Conservation (phyloP, 2,888 invertebrate genomes). For the Automeris io region DNA sequence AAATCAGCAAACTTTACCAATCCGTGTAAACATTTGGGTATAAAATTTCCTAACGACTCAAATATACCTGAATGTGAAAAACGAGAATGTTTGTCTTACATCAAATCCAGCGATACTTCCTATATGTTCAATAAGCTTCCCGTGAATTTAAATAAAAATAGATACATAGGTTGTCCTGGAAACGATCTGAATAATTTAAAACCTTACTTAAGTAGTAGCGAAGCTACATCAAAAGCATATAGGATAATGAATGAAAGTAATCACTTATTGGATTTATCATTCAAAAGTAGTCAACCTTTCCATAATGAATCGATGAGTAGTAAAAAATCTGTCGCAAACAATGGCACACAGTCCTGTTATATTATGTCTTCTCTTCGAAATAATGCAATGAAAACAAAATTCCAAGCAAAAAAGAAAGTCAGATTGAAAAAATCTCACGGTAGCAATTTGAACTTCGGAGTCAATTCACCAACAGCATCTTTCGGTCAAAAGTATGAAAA, state of each 20-base stretch:
- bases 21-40: constrained; percentile 24
- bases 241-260: constrained; percentile 26
- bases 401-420: constrained; percentile 25
- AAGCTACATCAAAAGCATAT: constrained; percentile 38
- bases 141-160: constrained; percentile 7
- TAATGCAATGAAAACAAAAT: constrained; percentile 18
- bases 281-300: constrained; percentile 26
- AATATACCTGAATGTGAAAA: constrained; percentile 15
- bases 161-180: constrained; percentile 10
- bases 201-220: constrained; percentile 36
- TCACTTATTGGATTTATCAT: constrained; percentile 28
- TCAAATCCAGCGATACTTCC: constrained; percentile 16
- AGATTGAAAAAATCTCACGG: constrained; percentile 19
- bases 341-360: constrained; percentile 39
- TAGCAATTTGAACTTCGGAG: constrained; percentile 11
- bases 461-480: constrained; percentile 11
- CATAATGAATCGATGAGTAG: constrained; percentile 13
- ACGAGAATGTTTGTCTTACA: constrained; percentile 22
- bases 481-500: constrained; percentile 19
- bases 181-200: constrained; percentile 28
- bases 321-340: constrained; percentile 19
- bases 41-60: constrained; percentile 31
- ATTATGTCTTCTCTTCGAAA: constrained; percentile 41
- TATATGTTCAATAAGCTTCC: constrained; percentile 18
- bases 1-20: constrained; percentile 26